Evolutionary conservation across 2,797 vertebrate species (phyloP), one percentile per base, ranked within the genome.

Genomic region (Moxostoma hubbsi): DNA sequence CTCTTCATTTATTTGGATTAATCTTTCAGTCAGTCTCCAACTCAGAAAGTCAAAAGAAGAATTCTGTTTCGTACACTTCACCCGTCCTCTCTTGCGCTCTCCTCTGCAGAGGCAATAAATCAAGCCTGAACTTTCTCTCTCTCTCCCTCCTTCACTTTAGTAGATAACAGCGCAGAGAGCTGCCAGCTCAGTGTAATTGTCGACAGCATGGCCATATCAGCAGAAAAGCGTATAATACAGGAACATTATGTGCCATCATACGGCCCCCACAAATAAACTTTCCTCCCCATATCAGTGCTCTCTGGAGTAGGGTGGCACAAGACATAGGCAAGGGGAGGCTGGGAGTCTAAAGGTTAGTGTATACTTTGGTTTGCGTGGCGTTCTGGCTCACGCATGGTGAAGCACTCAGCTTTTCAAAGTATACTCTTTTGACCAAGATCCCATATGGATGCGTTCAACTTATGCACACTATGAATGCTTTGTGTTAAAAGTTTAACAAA

Each of bases 61-160:
- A 69, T 57, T 65, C 58, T 61, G 76, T 79, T 71, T 73, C 50
- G 68, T 46, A 18, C 78, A 74, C 72, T 59, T 74, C 79, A 73
- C 78, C 82, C 73, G 53, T 18, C 57, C 73, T 68, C 50, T 55
- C 61, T 61, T 11, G 10, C 71, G 71, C 65, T 54, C 59, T 70
- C 64, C 73, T 83, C 83, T 85, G 79, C 84, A 86, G 85, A 79
- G 82, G 85, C 80, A 82, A 86, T 86, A 86, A 86, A 86, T 86
- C 82, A 86, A 82, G 78, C 74, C 74, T 36, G 62, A 67, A 51
- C 72, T 69, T 79, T 75, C 78, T 73, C 75, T 75, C 74, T 67
- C 77, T 69, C 80, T 53, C 65, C 54, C 61, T 68, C 73, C 57
- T 46, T 75, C 51, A 64, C 79, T 77, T 64, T 70, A 69, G 49